Evolutionary conservation across 2,888 invertebrate species (phyloP), one percentile per base, ranked within the genome.

Genomic region (Parnassius apollo): DNA sequence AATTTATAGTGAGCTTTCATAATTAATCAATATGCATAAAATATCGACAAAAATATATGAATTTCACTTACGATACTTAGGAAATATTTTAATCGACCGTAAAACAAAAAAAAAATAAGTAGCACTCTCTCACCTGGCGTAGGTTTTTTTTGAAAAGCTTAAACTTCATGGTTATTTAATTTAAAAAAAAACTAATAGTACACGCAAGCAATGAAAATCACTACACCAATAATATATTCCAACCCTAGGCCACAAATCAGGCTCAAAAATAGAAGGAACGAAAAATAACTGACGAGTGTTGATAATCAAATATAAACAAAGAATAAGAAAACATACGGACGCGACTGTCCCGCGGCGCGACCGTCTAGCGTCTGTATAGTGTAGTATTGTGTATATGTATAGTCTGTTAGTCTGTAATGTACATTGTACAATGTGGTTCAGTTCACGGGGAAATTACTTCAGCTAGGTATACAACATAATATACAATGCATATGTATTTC

Each of bases 71-170:
- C 35, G 7, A 35, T 35, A 35, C 4, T 35, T 35, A 4, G 7
- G 35, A 35, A 35, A 4, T 35, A 35, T 35, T 35, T 35, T 35
- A 35, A 35, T 35, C 7, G 35, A 35, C 35, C 7, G 35, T 35
- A 35, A 35, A 35, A 35, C 35, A 35, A 35, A 35, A 35, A 4
- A 35, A 35, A 3, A 35, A 35, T 7, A 4, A 35, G 35, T 35
- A 35, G 35, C 0, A 35, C 65, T 72, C 83, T 71, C 83, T 71
- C 72, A 90, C 89, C 88, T 85, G 82, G 65, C 80, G 87, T 65
- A 78, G 76, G 64, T 75, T 76, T 70, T 88, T 89, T 83, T 88
- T 91, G 73, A 91, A 87, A 71, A 91, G 75, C 75, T 85, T 91
- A 71, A 91, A 91, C 80, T 90, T 90, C 91, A 91, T 89, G 4